These are phyloP conservation scores for Ochropleura plecta DNA, from an alignment of 2,888 invertebrate species.

Conservation along the genomic window DNA sequence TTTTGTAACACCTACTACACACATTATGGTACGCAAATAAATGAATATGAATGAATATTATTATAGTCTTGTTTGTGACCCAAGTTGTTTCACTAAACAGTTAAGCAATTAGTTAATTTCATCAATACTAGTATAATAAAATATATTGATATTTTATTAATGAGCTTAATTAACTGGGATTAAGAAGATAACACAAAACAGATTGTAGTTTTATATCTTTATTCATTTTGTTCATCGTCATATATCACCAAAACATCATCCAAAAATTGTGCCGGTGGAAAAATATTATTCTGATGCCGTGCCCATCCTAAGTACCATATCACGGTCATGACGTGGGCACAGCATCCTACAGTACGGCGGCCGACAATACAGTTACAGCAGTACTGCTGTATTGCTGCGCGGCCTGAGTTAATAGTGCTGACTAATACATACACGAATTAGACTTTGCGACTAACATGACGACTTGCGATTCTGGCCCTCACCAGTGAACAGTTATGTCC, in stretches of 20 bases:
- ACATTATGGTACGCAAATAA: too few species aligned
- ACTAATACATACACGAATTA: slow-evolving; percentile 22
- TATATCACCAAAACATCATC: slow-evolving; percentile 18
- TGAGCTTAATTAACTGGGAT: background rate
- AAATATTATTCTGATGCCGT: slow-evolving; percentile 21
- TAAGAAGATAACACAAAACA: slow-evolving; percentile 6
- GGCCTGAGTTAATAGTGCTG: slow-evolving; percentile 1
- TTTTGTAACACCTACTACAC: too few species aligned
- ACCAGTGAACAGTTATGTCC: slow-evolving; percentile 6
- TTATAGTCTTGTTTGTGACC: too few species aligned
- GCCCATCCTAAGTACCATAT: slow-evolving; percentile 28
- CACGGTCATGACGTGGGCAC: slow-evolving; percentile 20
- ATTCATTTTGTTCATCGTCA: slow-evolving; percentile 16
- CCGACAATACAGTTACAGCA: slow-evolving; percentile 21
- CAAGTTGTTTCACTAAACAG: too few species aligned
- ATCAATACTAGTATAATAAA: too few species aligned
- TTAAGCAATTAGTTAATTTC: too few species aligned
- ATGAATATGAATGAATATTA: too few species aligned
- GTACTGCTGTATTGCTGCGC: slow-evolving; percentile 9
- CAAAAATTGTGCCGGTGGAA: slow-evolving; percentile 21
- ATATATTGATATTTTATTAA: slow-evolving; percentile 2
- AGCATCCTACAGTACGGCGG: slow-evolving; percentile 26
- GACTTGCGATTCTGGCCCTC: slow-evolving; percentile 16
- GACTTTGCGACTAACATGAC: slow-evolving; percentile 21
- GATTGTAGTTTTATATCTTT: slow-evolving; percentile 1